Conservation (phyloP, 2,113 vertebrate genomes). For the Halichoerus grypus region DNA sequence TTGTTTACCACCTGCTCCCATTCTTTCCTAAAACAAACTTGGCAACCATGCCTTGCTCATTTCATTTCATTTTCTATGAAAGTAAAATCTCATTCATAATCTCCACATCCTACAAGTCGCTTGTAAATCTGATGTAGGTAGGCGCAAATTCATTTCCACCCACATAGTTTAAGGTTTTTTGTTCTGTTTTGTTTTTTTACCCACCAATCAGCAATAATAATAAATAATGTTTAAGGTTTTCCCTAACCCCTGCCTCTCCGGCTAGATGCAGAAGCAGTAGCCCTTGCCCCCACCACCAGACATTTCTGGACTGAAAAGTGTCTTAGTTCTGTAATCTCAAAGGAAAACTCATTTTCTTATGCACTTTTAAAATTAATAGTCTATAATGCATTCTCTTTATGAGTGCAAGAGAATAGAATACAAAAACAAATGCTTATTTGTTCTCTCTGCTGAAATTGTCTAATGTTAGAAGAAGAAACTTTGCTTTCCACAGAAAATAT, state of each 20-base stretch:
- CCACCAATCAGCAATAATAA: not conserved
- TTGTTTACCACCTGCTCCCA: not conserved
- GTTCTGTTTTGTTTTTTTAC: rapidly evolving
- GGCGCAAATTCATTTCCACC: not conserved
- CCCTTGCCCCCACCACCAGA: not conserved
- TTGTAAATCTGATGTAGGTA: not conserved
- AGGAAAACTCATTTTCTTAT: slow-evolving; percentile 24
- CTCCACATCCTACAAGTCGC: not conserved
- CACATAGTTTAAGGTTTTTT: not conserved
- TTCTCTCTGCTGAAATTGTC: slow-evolving; percentile 80
- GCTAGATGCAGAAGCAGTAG: not conserved
- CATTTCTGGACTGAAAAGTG: not conserved
- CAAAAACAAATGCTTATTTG: slow-evolving; percentile 81
- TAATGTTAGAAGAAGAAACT: slow-evolving; percentile 83
- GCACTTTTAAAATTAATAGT: slow-evolving; percentile 56
- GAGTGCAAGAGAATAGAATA: slow-evolving; percentile 30
- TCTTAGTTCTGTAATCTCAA: slow-evolving; percentile 1
- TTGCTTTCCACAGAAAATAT: slow-evolving; percentile 86
- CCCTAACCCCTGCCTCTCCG: not conserved
- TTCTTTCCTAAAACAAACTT: slow-evolving; percentile 51
- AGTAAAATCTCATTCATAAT: slow-evolving; percentile 44
- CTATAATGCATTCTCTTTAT: slow-evolving; percentile 48
- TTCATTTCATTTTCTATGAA: slow-evolving; percentile 21
- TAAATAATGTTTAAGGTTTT: not conserved
- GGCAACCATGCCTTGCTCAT: not conserved